phyloP scores from a whole-genome alignment of 2,888 invertebrate genomes.

The Noctuana brunneofusca region DNA sequence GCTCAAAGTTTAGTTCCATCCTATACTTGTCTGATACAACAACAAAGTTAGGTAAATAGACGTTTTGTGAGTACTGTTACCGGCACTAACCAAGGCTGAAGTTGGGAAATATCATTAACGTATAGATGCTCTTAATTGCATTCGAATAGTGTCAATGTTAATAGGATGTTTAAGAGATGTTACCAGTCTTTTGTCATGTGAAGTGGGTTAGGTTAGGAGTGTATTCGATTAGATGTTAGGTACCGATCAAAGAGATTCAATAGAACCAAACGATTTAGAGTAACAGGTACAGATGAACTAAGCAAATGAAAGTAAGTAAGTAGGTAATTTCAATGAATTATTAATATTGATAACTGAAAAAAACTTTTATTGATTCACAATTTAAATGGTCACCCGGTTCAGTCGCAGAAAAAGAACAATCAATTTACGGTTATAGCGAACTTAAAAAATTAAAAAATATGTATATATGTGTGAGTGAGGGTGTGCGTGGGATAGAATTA shows the following conservation, averaged over 20 bases:
- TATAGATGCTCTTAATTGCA: conserved; percentile 55
- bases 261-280: not conserved
- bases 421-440: too few relatives aligned
- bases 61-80: conserved; percentile 43
- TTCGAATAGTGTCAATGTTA: conserved; percentile 52
- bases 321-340: too few relatives aligned
- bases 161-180: conserved; percentile 34
- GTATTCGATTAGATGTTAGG: not conserved
- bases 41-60: conserved; percentile 36
- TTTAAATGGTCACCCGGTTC: too few relatives aligned
- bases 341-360: too few relatives aligned
- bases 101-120: conserved; percentile 55
- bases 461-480: too few relatives aligned
- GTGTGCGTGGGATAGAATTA: too few relatives aligned
- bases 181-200: conserved; percentile 6
- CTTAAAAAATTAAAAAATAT: too few relatives aligned
- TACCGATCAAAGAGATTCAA: not conserved
- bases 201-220: conserved; percentile 4
- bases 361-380: too few relatives aligned
- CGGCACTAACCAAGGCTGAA: conserved; percentile 46
- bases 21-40: not conserved
- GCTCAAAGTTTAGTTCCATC: conserved; percentile 11
- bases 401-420: too few relatives aligned
- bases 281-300: not conserved
- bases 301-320: too few relatives aligned